phyloP scores from a whole-genome alignment of 2,888 invertebrate species.

The Melieria crassipennis region DNA sequence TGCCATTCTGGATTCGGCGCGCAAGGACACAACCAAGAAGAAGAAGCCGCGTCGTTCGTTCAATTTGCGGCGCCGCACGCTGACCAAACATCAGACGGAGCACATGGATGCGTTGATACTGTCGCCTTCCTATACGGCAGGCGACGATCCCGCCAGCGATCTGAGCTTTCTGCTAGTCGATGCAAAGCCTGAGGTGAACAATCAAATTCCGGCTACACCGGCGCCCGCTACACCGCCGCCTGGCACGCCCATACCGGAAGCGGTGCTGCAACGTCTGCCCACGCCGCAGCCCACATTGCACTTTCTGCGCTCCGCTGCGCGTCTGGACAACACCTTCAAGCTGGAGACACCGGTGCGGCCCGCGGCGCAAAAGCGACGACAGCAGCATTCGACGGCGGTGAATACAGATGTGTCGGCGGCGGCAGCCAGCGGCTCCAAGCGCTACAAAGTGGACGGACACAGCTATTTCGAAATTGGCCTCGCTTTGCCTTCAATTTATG shows the following conservation, averaged over 20 bases:
- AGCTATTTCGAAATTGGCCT: constrained; percentile 63
- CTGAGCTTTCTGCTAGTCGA: constrained; percentile 55
- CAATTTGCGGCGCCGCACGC: constrained; percentile 57
- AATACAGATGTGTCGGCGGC: constrained; percentile 6
- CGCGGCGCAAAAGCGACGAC: constrained; percentile 18
- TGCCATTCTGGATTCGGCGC: constrained; percentile 63
- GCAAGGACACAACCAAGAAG: constrained; percentile 57
- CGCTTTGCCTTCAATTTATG: constrained; percentile 62
- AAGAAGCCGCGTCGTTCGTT: constrained; percentile 57
- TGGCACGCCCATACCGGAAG: constrained; percentile 33
- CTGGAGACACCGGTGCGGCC: constrained; percentile 54
- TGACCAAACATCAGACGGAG: constrained; percentile 53
- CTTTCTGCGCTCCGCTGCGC: constrained; percentile 46
- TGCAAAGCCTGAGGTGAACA: constrained; percentile 7
- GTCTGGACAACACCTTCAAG: constrained; percentile 49
- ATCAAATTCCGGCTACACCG: constrained; percentile 43
- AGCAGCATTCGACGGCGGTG: constrained; percentile 2
- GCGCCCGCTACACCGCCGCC: constrained; percentile 46
- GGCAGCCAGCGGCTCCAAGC: constrained; percentile 41
- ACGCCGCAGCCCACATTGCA: constrained; percentile 43
- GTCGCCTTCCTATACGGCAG: constrained; percentile 63
- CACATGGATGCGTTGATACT: constrained; percentile 45
- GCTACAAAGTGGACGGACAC: constrained; percentile 53
- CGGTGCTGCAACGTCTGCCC: constrained; percentile 45
- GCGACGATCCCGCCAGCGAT: constrained; percentile 65